These are phyloP conservation scores for Scylla paramamosain DNA, from an alignment of 1,140 invertebrate genomes.

Conservation along the genomic window DNA sequence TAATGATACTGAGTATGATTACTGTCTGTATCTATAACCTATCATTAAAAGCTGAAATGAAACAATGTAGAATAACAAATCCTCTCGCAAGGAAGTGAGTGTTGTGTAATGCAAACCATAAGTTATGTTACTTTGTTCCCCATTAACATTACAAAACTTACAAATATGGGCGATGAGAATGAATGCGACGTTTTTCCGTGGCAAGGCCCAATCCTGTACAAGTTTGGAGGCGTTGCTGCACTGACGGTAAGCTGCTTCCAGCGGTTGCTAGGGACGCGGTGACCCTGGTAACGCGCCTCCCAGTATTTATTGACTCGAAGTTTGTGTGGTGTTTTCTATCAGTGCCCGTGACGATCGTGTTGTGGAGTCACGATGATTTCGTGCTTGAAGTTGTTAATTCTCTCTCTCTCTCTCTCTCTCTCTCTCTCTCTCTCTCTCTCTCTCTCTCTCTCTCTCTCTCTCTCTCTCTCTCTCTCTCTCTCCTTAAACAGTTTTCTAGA, in stretches of 20 bases:
- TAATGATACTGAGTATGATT: background rate
- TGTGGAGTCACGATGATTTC: background rate
- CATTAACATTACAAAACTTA: background rate
- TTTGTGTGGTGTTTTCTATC: background rate
- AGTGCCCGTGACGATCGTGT: background rate
- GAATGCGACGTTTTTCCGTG: background rate
- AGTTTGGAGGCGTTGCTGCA: background rate
- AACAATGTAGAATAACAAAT: background rate
- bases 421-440: too few relatives aligned
- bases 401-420: background rate
- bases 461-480: too few relatives aligned
- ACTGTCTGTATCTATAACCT: too few relatives aligned
- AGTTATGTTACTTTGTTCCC: background rate
- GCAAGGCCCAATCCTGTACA: background rate
- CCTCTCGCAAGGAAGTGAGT: background rate
- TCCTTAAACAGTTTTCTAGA: background rate
- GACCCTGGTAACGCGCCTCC: constrained; percentile 39
- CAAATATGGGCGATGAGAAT: background rate
- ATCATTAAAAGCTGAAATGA: too few relatives aligned
- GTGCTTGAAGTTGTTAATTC: background rate
- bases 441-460: too few relatives aligned
- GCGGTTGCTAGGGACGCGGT: constrained; percentile 56
- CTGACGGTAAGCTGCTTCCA: background rate
- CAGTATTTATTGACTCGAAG: background rate
- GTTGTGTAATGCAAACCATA: background rate